Percentiles rank a stretch among this genome's conserved stretches.
Conservation (phyloP, 2,797 vertebrate species). For the Parambassis ranga region DNA sequence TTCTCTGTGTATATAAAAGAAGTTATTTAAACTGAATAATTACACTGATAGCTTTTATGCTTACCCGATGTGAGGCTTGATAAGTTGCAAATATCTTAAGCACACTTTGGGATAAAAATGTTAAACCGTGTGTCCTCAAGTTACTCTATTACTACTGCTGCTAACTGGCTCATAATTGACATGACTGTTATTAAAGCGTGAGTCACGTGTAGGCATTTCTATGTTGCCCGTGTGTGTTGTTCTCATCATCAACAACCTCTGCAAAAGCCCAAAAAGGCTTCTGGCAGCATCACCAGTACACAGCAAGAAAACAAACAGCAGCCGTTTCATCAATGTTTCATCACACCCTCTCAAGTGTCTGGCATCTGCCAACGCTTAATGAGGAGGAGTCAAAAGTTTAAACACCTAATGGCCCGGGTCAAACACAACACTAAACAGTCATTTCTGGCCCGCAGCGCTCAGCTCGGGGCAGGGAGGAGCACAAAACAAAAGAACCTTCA, state of each 20-base stretch:
- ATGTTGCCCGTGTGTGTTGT: not conserved
- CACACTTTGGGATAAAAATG: not conserved
- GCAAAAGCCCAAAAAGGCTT: conserved; percentile 9
- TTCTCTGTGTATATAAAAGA: no score
- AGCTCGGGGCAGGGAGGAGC: not conserved
- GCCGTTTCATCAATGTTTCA: conserved; percentile 55
- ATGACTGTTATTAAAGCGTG: no score
- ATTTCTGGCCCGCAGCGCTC: conserved; percentile 1
- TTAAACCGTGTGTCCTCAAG: not conserved
- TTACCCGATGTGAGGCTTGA: no score
- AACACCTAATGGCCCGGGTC: conserved; percentile 46
- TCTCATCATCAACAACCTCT: not conserved
- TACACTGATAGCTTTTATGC: no score
- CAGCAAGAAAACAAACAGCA: conserved; percentile 3
- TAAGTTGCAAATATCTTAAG: not conserved
- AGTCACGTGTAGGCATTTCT: not conserved
- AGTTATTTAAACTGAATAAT: no score
- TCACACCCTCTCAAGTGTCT: conserved; percentile 34
- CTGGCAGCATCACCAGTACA: not conserved
- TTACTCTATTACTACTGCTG: not conserved
- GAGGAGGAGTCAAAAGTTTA: conserved; percentile 39
- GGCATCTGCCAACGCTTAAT: conserved; percentile 44
- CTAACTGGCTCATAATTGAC: not conserved
- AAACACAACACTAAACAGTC: conserved; percentile 30
- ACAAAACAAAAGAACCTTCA: not conserved